Base-by-base conservation (phyloP, 2,113 vertebrate genomes). In the Eidolon helvum region DNA sequence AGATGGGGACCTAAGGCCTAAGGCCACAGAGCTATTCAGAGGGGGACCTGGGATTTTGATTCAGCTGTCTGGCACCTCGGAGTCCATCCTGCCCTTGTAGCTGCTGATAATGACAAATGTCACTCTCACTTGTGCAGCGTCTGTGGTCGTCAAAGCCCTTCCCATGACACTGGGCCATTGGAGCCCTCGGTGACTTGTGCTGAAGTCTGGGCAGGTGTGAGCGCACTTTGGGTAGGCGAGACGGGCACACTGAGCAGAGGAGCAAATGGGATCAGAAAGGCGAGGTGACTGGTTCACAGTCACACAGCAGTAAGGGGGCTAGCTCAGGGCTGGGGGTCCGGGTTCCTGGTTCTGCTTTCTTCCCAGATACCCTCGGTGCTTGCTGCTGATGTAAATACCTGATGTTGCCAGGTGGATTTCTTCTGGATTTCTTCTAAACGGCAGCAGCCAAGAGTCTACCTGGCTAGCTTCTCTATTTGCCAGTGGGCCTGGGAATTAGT, bases 211-310 rank as follows among this genome's bases (percentile, higher is more conserved):
- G 45, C 2, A 28, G 53, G 35, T 26, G 38, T 12, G 45, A 55
- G 24, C 33, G 26, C 2, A 4, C 28, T 33, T 43, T 24, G 57
- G 66, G 21, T n/a, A 14, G 22, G 22, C 18, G 14, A 65, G 40
- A 55, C 7, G 22, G 10, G 9, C 18, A 4, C 2, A 2, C 0
- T 0, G 28, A 50, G 15, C 11, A 4, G 22, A 66, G 61, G 53
- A 65, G 16, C 33, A 84, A 9, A 21, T 6, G 53, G 43, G 55
- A 22, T 57, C 57, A 65, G 96, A 65, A 63, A 55, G 38, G 2
- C 40, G 1, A 6, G 35, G 75, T 12, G 28, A 11, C 43, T 35
- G 82, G 80, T 5, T 63, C 24, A 2, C 0, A 2, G 71, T 63
- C 71, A 14, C 24, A 38, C 10, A 7, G 43, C 12, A 1, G 19